Percentiles rank a stretch among this genome's conserved stretches.
Conservation (phyloP, 2,113 vertebrate genomes). For the Macaca mulatta region DNA sequence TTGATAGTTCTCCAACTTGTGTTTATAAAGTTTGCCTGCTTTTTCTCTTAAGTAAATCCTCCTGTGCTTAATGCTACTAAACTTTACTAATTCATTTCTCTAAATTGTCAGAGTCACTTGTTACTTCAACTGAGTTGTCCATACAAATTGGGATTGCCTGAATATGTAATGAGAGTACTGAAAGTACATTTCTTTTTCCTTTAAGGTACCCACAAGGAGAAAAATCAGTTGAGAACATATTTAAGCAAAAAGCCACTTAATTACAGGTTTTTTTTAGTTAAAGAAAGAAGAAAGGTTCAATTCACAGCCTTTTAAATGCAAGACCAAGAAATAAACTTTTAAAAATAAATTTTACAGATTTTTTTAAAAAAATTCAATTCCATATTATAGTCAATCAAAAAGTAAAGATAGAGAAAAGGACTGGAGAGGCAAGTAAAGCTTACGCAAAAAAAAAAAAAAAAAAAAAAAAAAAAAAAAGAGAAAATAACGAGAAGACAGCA, state of each 20-base stretch:
- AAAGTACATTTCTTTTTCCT: background rate
- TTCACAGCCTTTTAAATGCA: constrained; percentile 11
- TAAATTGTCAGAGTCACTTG: background rate
- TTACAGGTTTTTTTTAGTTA: background rate
- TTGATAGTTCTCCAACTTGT: background rate
- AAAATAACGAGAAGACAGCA: background rate
- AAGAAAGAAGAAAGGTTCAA: background rate
- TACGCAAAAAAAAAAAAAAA: background rate
- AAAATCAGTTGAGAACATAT: background rate
- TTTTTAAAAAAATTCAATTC: background rate
- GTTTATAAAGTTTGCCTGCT: background rate
- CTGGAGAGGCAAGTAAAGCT: background rate
- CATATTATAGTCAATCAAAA: background rate
- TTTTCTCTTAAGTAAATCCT: background rate
- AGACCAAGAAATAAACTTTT: background rate
- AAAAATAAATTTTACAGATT: background rate
- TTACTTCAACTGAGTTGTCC: background rate
- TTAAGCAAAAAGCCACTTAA: background rate
- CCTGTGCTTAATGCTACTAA: background rate
- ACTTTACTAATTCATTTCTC: background rate
- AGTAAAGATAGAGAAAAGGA: background rate
- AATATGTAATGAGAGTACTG: background rate
- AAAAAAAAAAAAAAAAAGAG: background rate
- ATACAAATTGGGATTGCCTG: background rate
- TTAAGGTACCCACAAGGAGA: background rate